Conservation (phyloP, 2,888 invertebrate species). For the Ellobium chinense region DNA sequence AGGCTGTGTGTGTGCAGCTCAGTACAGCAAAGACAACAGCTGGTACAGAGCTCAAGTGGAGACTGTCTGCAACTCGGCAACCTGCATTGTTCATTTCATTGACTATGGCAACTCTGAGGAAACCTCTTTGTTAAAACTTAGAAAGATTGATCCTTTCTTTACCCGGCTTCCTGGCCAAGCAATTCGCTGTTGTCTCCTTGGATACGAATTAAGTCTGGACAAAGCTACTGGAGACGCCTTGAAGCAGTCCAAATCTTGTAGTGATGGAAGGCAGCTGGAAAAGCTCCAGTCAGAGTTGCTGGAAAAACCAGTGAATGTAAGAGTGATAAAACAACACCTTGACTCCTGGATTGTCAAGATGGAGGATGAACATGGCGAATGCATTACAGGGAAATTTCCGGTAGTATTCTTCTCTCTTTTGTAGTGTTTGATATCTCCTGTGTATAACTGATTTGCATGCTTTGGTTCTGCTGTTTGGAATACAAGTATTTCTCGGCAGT, state of each 20-base stretch:
- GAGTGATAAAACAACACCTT: neutral
- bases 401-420: too few species aligned
- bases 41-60: slow-evolving; percentile 44
- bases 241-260: neutral
- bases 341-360: slow-evolving; percentile 15
- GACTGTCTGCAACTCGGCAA: neutral
- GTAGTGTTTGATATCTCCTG: too few species aligned
- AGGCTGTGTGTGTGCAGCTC: slow-evolving; percentile 60
- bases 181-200: slow-evolving; percentile 58
- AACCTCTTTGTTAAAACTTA: slow-evolving; percentile 25
- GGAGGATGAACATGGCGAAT: slow-evolving; percentile 38
- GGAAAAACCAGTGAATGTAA: slow-evolving; percentile 18
- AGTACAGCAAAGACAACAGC: slow-evolving; percentile 53
- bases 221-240: too few species aligned
- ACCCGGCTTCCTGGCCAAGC: slow-evolving; percentile 59
- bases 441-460: too few species aligned
- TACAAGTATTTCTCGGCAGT: too few species aligned
- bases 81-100: slow-evolving; percentile 34
- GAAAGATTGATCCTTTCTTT: slow-evolving; percentile 51
- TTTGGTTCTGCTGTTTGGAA: too few species aligned
- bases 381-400: slow-evolving; percentile 5
- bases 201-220: slow-evolving; percentile 32
- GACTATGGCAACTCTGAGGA: slow-evolving; percentile 45
- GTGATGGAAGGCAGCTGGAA: neutral
- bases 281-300: slow-evolving; percentile 5